These are phyloP conservation scores for Xenus cinereus DNA, from an alignment of 2,113 vertebrate genomes.

Conservation along the genomic window DNA sequence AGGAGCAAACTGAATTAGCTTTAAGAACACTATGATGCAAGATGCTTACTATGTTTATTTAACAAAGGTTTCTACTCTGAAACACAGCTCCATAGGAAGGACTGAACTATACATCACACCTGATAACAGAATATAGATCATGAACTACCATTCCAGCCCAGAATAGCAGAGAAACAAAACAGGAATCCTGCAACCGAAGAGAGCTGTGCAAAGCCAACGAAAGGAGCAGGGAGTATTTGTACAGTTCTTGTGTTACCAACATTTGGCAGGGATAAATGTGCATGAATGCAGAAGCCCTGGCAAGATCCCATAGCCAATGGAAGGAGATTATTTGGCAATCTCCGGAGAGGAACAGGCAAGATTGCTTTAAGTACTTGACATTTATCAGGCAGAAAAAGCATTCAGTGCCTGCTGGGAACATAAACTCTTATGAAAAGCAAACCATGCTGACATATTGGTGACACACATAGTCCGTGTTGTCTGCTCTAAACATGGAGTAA, in stretches of 20 bases:
- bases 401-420: neutral
- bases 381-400: conserved; percentile 46
- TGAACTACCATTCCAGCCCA: neutral
- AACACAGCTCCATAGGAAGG: neutral
- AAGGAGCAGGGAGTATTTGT: neutral
- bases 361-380: conserved; percentile 38
- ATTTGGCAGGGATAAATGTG: neutral
- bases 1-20: neutral
- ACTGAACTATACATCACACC: neutral
- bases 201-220: neutral
- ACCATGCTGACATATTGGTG: neutral
- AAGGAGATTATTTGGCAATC: conserved; percentile 37
- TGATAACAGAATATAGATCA: neutral
- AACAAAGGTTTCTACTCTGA: neutral
- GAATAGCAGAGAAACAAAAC: neutral
- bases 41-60: neutral
- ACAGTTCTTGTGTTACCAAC: neutral
- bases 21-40: neutral
- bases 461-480: neutral
- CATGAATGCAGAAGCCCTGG: conserved; percentile 24
- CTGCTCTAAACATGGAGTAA: conserved; percentile 5
- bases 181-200: neutral
- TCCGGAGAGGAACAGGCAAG: conserved; percentile 11
- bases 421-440: conserved; percentile 28
- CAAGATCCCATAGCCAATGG: conserved; percentile 2